A percentile compares a stretch with the other conserved stretches of the same genome.
Evolutionary conservation across 2,113 vertebrate species (phyloP).

Genomic region (Hippocampus barbouri): DNA sequence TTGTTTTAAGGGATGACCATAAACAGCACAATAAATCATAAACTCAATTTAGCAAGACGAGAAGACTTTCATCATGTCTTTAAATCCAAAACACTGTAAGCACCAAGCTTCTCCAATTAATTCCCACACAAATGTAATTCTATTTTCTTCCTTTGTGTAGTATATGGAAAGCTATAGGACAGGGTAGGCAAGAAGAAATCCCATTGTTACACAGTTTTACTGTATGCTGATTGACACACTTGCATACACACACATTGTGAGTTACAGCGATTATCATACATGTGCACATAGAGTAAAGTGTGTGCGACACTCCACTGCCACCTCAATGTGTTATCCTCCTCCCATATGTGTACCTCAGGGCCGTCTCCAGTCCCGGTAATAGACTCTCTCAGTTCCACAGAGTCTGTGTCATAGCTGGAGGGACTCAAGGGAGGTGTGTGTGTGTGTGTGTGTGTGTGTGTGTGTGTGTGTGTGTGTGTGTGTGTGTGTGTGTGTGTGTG

Average conservation of each 20-base stretch:
- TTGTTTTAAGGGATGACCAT: neutral
- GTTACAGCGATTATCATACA: slow-evolving; percentile 37
- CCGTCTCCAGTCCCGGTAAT: slow-evolving; percentile 75
- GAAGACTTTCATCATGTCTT: neutral
- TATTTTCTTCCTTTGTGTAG: slow-evolving; percentile 39
- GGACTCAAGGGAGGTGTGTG: slow-evolving; percentile 33
- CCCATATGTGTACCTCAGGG: slow-evolving; percentile 82
- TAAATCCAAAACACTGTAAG: neutral
- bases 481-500: slow-evolving; percentile 8
- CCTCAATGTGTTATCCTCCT: slow-evolving; percentile 73
- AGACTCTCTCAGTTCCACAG: slow-evolving; percentile 71
- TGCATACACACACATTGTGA: slow-evolving; percentile 14
- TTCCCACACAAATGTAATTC: slow-evolving; percentile 49
- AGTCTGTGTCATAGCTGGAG: slow-evolving; percentile 66
- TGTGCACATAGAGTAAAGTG: slow-evolving; percentile 42
- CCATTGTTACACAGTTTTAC: slow-evolving; percentile 22
- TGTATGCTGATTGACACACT: slow-evolving; percentile 27
- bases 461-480: slow-evolving; percentile 2
- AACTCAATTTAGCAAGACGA: neutral
- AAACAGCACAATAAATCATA: neutral
- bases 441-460: slow-evolving; percentile 1
- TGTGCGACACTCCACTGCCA: slow-evolving; percentile 46
- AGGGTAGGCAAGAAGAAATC: slow-evolving; percentile 1
- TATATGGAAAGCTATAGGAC: slow-evolving; percentile 25
- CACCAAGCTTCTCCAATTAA: neutral